Conservation (phyloP, 2,797 vertebrate genomes). For the Esox masquinongy region DNA sequence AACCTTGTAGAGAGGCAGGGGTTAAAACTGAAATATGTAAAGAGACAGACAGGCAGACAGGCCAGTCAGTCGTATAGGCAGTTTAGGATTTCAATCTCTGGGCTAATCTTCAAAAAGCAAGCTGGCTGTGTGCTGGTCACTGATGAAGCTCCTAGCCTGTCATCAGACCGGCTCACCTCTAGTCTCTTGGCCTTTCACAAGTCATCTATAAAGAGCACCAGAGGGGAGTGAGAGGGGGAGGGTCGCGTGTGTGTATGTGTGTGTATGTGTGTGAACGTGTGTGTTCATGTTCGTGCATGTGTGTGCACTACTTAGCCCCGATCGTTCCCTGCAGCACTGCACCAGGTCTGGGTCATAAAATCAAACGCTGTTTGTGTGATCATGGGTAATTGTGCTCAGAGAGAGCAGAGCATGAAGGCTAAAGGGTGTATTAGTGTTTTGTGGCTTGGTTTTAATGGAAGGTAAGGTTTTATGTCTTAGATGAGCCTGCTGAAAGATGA, state of each 20-base stretch:
- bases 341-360: slow-evolving; percentile 54
- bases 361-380: slow-evolving; percentile 74
- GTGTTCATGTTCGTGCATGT: not conserved
- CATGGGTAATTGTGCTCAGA: slow-evolving; percentile 72
- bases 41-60: slow-evolving; percentile 28
- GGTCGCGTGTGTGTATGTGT: slow-evolving; percentile 8
- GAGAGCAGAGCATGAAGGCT: slow-evolving; percentile 57
- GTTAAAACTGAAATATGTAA: slow-evolving; percentile 64
- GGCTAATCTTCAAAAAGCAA: slow-evolving; percentile 25
- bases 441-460: slow-evolving; percentile 71
- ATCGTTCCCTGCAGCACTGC: slow-evolving; percentile 30
- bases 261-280: not conserved
- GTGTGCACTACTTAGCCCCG: not conserved
- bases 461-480: slow-evolving; percentile 60
- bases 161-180: slow-evolving; percentile 74
- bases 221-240: slow-evolving; percentile 34
- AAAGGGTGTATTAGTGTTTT: slow-evolving; percentile 69
- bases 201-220: slow-evolving; percentile 74
- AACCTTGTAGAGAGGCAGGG: slow-evolving; percentile 58
- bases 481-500: slow-evolving; percentile 67
- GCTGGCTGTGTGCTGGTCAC: slow-evolving; percentile 74
- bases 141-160: slow-evolving; percentile 79
- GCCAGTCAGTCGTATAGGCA: slow-evolving; percentile 21
- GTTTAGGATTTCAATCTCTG: slow-evolving; percentile 6
- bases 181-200: slow-evolving; percentile 77